Base-by-base conservation (phyloP, 2,797 vertebrate genomes). In the Etheostoma perlongum region DNA sequence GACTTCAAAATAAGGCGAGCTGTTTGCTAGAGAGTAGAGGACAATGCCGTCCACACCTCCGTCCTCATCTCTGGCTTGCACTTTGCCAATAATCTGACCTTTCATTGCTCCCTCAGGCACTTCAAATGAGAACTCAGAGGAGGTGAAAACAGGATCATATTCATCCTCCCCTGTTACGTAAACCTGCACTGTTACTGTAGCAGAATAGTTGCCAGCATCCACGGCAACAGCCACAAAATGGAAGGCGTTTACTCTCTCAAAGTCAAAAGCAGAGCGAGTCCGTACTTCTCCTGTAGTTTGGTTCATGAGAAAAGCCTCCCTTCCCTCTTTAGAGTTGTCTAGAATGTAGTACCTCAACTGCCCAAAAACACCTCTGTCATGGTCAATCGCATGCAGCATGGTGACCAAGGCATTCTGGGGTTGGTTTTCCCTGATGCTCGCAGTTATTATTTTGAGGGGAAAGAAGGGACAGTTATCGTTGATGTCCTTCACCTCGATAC, bases 101-200 rank as follows among this genome's bases (percentile, higher is more conserved):
- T 95, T 97, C 83, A 81, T 95, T 0, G 97, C 96, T 0, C 96
- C 97, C 85, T 98, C 97, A 0, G 98, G 97, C 72, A 99, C 97
- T 85, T 97, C 94, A 0, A 99, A 98, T 78, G 91, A 95, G 85
- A 97, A 97, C 79, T 95, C 89, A 0, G 95, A 93, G 61, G 96
- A 95, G 46, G 95, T 93, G 84, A 99, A 99, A 36, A 98, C 94
- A 0, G 98, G 98, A 72, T 98, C 96, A 1, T 99, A 99, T 68
- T 99, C 98, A 0, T 99, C 98, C 79, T 99, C 97, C 1, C 98
- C 98, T 0, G 95, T 97, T 64, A 99, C 94, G 67, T 98, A 96
- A 64, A 99, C 96, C 19, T 96, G 95, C 72, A 99, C 96, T 0
- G 97, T 97, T 82, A 97, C 98, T 0, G 97, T 97, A n/a, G 98